Base-by-base conservation (phyloP, 1,140 invertebrate genomes). In the Trypoxylus dichotomus region DNA sequence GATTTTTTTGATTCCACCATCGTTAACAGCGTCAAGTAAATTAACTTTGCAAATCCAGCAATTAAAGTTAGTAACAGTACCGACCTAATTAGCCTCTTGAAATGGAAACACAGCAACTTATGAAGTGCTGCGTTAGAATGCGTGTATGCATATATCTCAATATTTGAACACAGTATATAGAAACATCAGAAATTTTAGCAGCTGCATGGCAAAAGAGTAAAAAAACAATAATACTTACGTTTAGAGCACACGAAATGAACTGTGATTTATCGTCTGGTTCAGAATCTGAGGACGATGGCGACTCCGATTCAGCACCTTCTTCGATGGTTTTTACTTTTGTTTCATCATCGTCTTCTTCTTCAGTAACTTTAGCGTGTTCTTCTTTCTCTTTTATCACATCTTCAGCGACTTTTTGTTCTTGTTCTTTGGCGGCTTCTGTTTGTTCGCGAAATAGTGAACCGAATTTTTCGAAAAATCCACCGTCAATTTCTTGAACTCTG, bases 391-490 rank as follows among this genome's bases (percentile, higher is more conserved):
- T 74, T 24, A 78, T 75, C 71, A 79, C 81, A 19, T 47, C 43
- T 19, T 47, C 3, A 0, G n/a, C 86, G 8, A 81, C 78, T 21
- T 80, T 77, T 72, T 86, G 84, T 27, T 76, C 42, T 25, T 78
- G 71, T 24, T 63, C 60, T 27, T 63, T 63, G 8, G 80, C 82
- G 63, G 77, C 78, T 77, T 83, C 82, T 29, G 82, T 82, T 19
- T 89, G 90, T 84, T 93, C 91, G n/a, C 91, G 91, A 41, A 94
- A 84, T 15, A 94, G 85, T 0, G 91, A 92, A 1, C 93, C 93
- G 81, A 94, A 93, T 80, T 92, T 93, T 83, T 95, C 93, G 83
- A 95, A 95, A 83, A 94, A 95, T 47, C 93, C 91, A 80, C 92
- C 92, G 85, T 95, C 93, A 2, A 92, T 87, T 87, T 94, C 91